These are phyloP conservation scores for Ectemnius lituratus DNA, from an alignment of 2,888 invertebrate genomes.

Conservation along the genomic window DNA sequence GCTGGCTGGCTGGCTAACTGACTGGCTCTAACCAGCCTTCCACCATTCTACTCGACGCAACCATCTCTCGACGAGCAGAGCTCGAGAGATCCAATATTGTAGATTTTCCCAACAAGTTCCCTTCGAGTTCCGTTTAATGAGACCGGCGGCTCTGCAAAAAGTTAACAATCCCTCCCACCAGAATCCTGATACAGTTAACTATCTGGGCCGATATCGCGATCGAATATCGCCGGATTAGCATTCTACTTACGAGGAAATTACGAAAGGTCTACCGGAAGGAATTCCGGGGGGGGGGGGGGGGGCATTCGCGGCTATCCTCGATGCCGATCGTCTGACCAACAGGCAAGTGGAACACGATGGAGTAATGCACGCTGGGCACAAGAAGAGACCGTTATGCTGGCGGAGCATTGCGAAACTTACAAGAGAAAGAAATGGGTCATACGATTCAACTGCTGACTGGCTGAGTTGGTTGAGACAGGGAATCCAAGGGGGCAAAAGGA, in stretches of 20 bases:
- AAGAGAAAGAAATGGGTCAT: conserved; percentile 59
- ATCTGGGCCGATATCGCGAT: too few species aligned
- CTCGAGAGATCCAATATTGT: too few species aligned
- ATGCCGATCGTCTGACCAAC: conserved; percentile 29
- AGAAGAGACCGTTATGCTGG: conserved; percentile 58
- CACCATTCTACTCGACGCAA: neutral
- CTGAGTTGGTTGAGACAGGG: conserved; percentile 2
- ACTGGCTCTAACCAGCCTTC: too few species aligned
- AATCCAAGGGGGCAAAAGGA: conserved; percentile 22
- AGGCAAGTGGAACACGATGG: conserved; percentile 47
- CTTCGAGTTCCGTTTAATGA: too few species aligned
- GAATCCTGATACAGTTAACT: too few species aligned
- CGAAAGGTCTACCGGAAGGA: conserved; percentile 24
- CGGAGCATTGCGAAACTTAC: conserved; percentile 59
- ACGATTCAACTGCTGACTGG: conserved; percentile 60
- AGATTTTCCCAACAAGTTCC: too few species aligned
- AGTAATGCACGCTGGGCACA: conserved; percentile 34
- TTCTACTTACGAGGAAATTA: too few species aligned
- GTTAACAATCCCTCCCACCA: too few species aligned
- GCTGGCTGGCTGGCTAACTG: too few species aligned
- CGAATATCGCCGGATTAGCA: too few species aligned
- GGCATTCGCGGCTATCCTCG: conserved; percentile 6
- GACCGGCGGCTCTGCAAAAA: too few species aligned
- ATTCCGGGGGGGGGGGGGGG: conserved; percentile 16
- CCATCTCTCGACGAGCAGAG: neutral